Evolutionary conservation across 2,797 vertebrate species (phyloP).

Genomic region (Gallirallus australis): DNA sequence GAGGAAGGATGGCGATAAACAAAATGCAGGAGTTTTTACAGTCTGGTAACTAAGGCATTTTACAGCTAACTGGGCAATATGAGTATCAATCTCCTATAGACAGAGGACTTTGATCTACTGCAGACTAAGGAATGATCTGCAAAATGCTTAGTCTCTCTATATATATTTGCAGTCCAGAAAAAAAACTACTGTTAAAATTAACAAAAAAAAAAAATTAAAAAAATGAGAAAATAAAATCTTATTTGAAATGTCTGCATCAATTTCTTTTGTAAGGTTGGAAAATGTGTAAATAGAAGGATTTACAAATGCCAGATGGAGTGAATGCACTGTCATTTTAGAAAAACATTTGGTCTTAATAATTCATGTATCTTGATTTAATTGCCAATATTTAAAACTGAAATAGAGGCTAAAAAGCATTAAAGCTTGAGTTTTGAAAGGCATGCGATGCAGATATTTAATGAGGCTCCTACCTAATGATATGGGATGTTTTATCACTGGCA

Average conservation of each 20-base stretch:
- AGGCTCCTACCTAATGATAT: not conserved
- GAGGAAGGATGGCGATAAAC: not conserved
- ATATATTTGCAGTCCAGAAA: not conserved
- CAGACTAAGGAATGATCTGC: not conserved
- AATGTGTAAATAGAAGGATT: not conserved
- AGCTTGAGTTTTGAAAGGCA: not conserved
- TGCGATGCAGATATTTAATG: not conserved
- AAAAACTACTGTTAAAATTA: not conserved
- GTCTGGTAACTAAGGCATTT: not conserved
- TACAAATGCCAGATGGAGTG: not conserved
- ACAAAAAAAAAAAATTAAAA: accelerated
- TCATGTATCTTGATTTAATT: not conserved
- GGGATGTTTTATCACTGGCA: not conserved
- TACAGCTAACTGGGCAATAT: not conserved
- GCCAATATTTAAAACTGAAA: not conserved
- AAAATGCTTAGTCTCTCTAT: not conserved
- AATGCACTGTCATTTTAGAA: not conserved
- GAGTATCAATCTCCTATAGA: not conserved
- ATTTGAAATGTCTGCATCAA: not conserved
- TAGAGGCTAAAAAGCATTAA: not conserved
- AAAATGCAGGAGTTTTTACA: not conserved
- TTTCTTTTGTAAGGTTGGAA: not conserved
- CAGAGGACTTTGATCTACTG: not conserved
- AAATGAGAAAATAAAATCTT: not conserved
- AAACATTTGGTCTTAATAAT: slow-evolving; percentile 23